Base-by-base conservation (phyloP, 2,888 invertebrate species). In the Pseudeuparius sepicola region DNA sequence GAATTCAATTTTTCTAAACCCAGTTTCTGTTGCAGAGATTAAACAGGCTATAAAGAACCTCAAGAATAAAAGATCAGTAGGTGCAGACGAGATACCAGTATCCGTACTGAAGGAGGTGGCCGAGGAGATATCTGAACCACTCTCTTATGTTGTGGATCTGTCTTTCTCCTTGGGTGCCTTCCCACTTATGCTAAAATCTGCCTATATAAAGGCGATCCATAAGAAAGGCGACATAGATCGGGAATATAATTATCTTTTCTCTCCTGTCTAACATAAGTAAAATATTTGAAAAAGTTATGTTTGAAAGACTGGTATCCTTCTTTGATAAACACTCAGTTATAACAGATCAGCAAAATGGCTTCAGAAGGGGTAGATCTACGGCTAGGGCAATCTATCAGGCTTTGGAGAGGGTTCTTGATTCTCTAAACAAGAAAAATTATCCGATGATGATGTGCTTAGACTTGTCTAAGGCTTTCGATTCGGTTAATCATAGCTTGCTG, bases 31-130 rank as follows among this genome's bases (percentile, higher is more conserved):
- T n/a, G n/a, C n/a, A n/a, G n/a, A n/a, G n/a, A n/a, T n/a, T n/a
- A n/a, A n/a, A n/a, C n/a, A n/a, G n/a, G n/a, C n/a, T n/a, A n/a
- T n/a, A n/a, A n/a, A n/a, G n/a, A n/a, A n/a, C n/a, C n/a, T n/a
- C n/a, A n/a, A n/a, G n/a, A n/a, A n/a, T n/a, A n/a, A n/a, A n/a
- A n/a, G n/a, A n/a, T n/a, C n/a, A n/a, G n/a, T n/a, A n/a, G n/a
- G n/a, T n/a, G n/a, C n/a, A n/a, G 20, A 20, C n/a, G 20, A 20
- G n/a, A 20, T 20, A 20, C 20, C 20, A 20, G n/a, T 20, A 20
- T 7, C 6, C 6, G 7, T 20, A 7, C n/a, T 20, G n/a, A 20
- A 20, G n/a, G n/a, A n/a, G n/a, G n/a, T 7, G 20, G n/a, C n/a
- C n/a, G n/a, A n/a, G n/a, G 20, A 20, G n/a, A 20, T 20, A 20